Conservation (phyloP, 2,888 invertebrate genomes). For the Nymphalis polychloros region DNA sequence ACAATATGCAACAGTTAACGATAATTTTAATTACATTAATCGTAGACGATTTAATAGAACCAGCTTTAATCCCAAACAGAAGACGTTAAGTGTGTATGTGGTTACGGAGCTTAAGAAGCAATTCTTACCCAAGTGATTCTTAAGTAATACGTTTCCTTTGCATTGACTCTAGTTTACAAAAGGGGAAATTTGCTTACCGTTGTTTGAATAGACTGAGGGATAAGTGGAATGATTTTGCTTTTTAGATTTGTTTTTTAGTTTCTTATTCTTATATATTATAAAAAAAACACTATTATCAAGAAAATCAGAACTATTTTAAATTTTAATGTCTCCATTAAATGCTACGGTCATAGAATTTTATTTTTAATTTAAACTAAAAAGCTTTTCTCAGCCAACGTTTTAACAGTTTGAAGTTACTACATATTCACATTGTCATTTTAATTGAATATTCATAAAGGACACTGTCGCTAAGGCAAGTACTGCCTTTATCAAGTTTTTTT, state of each 20-base stretch:
- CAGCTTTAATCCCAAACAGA: not conserved
- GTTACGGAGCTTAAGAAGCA: constrained; percentile 49
- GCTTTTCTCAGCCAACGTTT: not conserved
- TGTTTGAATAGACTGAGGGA: constrained; percentile 57
- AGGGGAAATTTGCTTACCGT: constrained; percentile 60
- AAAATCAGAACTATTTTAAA: not conserved
- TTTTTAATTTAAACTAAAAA: not conserved
- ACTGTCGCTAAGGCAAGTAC: constrained; percentile 7
- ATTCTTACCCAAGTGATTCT: constrained; percentile 48
- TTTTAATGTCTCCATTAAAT: not conserved
- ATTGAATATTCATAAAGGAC: constrained; percentile 12
- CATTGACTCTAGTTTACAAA: constrained; percentile 35
- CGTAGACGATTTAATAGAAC: not conserved
- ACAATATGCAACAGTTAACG: not conserved
- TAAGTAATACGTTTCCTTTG: constrained; percentile 5
- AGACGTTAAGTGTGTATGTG: not conserved
- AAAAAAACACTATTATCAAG: not conserved
- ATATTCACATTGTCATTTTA: constrained; percentile 13
- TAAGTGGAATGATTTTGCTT: constrained; percentile 40
- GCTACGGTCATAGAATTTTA: not conserved
- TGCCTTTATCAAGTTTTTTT: constrained; percentile 19
- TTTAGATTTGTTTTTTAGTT: constrained; percentile 39
- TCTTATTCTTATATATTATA: constrained; percentile 16
- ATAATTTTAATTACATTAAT: not conserved
- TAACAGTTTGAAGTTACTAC: constrained; percentile 5